Evolutionary conservation across 1,140 invertebrate genomes (phyloP).

Genomic region (Hylaeus volcanicus): DNA sequence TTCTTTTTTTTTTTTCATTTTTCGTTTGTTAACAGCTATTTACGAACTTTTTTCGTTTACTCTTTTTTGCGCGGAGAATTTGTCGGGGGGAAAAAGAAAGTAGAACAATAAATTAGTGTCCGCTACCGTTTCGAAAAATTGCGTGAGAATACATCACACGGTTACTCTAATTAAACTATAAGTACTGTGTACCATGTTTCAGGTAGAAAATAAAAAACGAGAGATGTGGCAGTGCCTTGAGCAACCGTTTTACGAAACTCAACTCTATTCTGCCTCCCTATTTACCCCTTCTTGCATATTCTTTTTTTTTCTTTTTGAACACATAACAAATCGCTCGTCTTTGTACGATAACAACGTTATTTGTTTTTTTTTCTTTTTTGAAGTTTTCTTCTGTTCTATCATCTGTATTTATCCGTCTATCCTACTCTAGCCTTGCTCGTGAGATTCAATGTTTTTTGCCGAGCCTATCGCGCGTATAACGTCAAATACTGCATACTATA

Average conservation of each 20-base stretch:
- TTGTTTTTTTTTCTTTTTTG: slow-evolving; percentile 55
- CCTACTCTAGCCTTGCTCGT: slow-evolving; percentile 79
- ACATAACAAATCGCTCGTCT: slow-evolving; percentile 79
- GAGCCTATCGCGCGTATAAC: slow-evolving; percentile 74
- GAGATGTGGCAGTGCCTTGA: slow-evolving; percentile 79
- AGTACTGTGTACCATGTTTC: slow-evolving; percentile 58
- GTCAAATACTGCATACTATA: slow-evolving; percentile 71
- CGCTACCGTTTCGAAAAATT: slow-evolving; percentile 41
- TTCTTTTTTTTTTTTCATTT: slow-evolving; percentile 51
- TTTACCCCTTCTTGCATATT: slow-evolving; percentile 63
- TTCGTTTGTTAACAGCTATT: slow-evolving; percentile 53
- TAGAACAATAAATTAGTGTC: slow-evolving; percentile 42
- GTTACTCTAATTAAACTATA: slow-evolving; percentile 67
- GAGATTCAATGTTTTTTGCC: slow-evolving; percentile 76
- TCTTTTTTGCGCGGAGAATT: slow-evolving; percentile 57
- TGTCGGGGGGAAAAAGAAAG: slow-evolving; percentile 45
- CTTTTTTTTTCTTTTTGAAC: slow-evolving; percentile 74
- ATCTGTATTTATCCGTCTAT: slow-evolving; percentile 69
- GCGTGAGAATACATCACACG: slow-evolving; percentile 55
- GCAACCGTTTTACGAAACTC: slow-evolving; percentile 77
- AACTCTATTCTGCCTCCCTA: slow-evolving; percentile 66
- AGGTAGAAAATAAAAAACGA: slow-evolving; percentile 63
- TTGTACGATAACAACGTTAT: slow-evolving; percentile 77
- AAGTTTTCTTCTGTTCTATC: slow-evolving; percentile 54
- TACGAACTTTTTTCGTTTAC: slow-evolving; percentile 4